Base-by-base conservation (phyloP, 2,888 invertebrate species). In the Diachrysia chrysitis region DNA sequence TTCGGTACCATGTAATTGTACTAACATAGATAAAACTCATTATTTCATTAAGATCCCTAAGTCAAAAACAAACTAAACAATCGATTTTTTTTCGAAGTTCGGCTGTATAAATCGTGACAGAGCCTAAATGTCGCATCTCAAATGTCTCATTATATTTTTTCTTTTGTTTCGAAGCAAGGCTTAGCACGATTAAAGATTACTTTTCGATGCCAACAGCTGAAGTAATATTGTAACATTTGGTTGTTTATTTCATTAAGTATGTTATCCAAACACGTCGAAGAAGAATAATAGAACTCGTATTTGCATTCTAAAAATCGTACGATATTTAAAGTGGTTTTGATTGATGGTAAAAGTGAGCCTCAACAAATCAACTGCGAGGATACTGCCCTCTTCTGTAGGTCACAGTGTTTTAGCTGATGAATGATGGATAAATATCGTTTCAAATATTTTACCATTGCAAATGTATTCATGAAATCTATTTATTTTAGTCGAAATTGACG, bases 1-100 rank as follows among this genome's bases (percentile, higher is more conserved):
- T 82, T 82, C 72, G 73, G 73, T 71, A 73, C 37, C 37, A 53
- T 54, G 63, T 63, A 73, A 69, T 69, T 62, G 69, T 57, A 17
- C 62, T 58, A 58, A 58, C 25, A 56, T 57, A 67, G 58, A 74
- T 68, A 66, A 71, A 67, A 68, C 66, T 59, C 57, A 70, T 76
- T 70, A 78, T 54, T 65, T 70, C 51, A 70, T 76, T 76, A 66
- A 58, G 46, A 62, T 68, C 16, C 53, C 9, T 2, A 29, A 14
- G 32, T 0, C 14, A 56, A 14, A 14, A 37, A 21, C 35, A 35
- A 21, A 37, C 7, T 35, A 61, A 58, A 56, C 37, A 76, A 74
- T 69, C 53, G 17, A 16, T 54, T 48, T 59, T 73, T 64, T 57
- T 69, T 75, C 54, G 46, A 29, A n/a, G 21, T 29, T 53, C 57